Percentiles rank a stretch among this genome's conserved stretches.
Conservation (phyloP, 2,797 vertebrate species). For the Dendrocincla tyrannina region DNA sequence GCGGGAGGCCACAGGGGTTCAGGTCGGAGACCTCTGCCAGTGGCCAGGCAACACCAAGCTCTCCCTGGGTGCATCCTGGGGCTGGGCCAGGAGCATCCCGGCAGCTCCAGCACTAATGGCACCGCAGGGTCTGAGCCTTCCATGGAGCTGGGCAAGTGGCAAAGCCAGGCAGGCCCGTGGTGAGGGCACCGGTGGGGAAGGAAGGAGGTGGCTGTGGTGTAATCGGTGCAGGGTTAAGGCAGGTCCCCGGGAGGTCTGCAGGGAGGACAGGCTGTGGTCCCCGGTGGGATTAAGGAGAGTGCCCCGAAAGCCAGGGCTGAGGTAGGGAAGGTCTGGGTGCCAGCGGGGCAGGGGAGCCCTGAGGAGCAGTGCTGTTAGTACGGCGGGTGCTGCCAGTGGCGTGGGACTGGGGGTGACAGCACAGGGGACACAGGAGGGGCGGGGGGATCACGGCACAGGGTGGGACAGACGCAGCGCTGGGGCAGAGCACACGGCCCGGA, state of each 20-base stretch:
- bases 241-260: not conserved
- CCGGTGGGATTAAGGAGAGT: not conserved
- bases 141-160: not conserved
- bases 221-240: not conserved
- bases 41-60: not conserved
- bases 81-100: not conserved
- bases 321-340: constrained; percentile 35
- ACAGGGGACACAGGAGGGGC: not conserved
- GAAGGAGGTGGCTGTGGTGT: not conserved
- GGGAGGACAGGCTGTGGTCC: not conserved
- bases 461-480: not conserved
- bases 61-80: not conserved
- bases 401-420: not conserved
- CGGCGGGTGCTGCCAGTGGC: accelerated
- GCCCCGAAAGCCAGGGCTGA: not conserved
- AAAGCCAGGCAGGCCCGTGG: not conserved
- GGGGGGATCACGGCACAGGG: not conserved
- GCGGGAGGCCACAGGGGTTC: not conserved
- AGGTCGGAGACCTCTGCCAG: not conserved
- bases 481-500: not conserved
- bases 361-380: constrained; percentile 33
- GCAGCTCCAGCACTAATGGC: accelerated
- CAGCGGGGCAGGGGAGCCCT: not conserved
- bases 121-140: not conserved
- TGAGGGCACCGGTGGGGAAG: accelerated